Conservation (phyloP, 2,113 vertebrate genomes). For the Probosciger aterrimus region DNA sequence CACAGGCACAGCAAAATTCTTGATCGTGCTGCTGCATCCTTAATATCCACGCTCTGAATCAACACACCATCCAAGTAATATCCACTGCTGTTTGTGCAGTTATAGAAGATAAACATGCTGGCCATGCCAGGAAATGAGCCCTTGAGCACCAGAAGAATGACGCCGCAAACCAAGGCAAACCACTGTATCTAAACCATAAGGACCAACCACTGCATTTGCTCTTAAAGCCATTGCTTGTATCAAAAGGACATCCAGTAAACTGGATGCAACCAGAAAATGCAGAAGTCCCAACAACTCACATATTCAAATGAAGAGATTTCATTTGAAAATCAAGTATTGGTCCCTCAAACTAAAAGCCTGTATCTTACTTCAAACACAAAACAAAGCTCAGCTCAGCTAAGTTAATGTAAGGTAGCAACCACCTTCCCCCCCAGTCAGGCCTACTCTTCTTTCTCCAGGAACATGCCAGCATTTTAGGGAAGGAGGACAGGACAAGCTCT, state of each 20-base stretch:
- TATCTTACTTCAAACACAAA: neutral
- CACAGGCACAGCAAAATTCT: neutral
- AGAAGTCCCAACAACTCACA: neutral
- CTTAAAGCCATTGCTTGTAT: neutral
- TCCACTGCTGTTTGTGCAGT: neutral
- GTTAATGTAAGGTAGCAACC: fast-evolving
- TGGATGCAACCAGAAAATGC: fast-evolving
- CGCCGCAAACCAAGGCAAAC: neutral
- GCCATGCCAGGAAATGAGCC: neutral
- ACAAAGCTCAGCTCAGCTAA: neutral
- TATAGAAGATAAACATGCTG: neutral
- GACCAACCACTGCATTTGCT: neutral
- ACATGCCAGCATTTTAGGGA: neutral
- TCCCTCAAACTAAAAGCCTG: neutral
- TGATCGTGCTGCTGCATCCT: neutral
- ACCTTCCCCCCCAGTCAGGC: neutral
- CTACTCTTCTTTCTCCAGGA: neutral
- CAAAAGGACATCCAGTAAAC: neutral
- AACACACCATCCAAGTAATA: neutral
- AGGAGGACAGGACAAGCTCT: neutral
- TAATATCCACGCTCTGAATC: neutral
- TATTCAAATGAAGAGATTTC: fast-evolving
- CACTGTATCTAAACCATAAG: fast-evolving
- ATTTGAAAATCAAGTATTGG: neutral
- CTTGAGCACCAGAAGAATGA: neutral